These are phyloP conservation scores for Ameiurus melas DNA, from an alignment of 2,113 vertebrate species.

Conservation along the genomic window DNA sequence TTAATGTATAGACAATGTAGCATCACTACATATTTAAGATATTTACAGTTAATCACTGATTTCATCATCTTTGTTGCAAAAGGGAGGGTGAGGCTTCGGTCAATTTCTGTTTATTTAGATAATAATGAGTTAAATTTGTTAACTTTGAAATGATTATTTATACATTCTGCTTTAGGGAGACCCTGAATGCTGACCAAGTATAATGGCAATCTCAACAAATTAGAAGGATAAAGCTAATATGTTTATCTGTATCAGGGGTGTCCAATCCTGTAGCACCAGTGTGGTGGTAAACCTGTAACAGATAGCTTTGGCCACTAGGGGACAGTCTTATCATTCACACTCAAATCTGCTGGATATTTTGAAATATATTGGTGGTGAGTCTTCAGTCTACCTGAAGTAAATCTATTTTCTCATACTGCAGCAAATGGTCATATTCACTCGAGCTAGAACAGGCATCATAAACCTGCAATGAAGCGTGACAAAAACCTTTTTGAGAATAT, in stretches of 20 bases:
- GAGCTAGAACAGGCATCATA: conserved; percentile 9
- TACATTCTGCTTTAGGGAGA: background rate
- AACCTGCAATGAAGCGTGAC: background rate
- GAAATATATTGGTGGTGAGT: background rate
- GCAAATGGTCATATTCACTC: background rate
- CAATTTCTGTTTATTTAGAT: background rate
- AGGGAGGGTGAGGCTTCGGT: background rate
- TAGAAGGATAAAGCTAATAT: background rate
- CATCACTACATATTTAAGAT: background rate
- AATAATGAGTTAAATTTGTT: background rate
- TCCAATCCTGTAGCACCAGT: too few relatives aligned
- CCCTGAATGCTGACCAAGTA: background rate
- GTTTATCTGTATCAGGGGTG: background rate
- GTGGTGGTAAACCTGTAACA: background rate
- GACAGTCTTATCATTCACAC: conserved; percentile 26
- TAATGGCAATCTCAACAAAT: background rate
- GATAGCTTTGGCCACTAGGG: conserved; percentile 22
- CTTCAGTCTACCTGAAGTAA: background rate
- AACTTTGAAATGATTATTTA: background rate
- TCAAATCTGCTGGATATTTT: background rate
- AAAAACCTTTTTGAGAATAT: background rate
- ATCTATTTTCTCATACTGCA: background rate
- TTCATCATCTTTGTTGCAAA: background rate
- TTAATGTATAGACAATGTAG: background rate
- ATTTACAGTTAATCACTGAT: background rate